Percentiles rank a stretch among this genome's conserved stretches.
phyloP scores from a whole-genome alignment of 2,797 vertebrate genomes.

The Rousettus madagascariensis region DNA sequence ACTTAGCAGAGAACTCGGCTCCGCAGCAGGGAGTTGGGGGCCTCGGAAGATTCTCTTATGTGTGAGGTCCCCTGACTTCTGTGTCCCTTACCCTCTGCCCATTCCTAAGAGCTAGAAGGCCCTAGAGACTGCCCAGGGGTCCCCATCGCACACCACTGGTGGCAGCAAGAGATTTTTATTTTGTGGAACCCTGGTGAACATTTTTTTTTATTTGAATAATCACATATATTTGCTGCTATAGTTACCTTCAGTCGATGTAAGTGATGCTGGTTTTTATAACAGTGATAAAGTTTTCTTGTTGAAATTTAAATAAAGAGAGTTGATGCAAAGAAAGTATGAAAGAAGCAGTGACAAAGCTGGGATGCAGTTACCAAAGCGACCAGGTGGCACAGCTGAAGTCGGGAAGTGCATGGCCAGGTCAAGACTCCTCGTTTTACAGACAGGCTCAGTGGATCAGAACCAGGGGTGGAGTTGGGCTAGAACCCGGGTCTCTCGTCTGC shows the following conservation, averaged over 20 bases:
- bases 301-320: not conserved
- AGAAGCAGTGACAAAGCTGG: not conserved
- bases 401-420: not conserved
- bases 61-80: not conserved
- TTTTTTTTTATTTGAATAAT: not conserved
- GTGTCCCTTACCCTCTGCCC: not conserved
- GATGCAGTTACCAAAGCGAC: not conserved
- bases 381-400: too few species aligned
- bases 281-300: not conserved
- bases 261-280: not conserved
- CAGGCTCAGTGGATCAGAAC: not conserved
- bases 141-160: not conserved
- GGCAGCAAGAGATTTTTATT: not conserved
- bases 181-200: not conserved
- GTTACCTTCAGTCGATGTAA: not conserved
- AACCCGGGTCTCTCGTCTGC: not conserved
- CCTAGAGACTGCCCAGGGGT: not conserved
- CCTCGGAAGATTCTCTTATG: not conserved
- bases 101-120: too few species aligned
- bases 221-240: not conserved
- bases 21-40: not conserved
- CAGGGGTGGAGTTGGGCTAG: not conserved
- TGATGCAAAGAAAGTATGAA: not conserved
- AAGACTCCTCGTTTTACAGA: not conserved
- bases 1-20: not conserved